Evolutionary conservation across 2,888 invertebrate genomes (phyloP), one percentile per base, ranked within the genome.

Genomic region (Nesidiocoris tenuis): DNA sequence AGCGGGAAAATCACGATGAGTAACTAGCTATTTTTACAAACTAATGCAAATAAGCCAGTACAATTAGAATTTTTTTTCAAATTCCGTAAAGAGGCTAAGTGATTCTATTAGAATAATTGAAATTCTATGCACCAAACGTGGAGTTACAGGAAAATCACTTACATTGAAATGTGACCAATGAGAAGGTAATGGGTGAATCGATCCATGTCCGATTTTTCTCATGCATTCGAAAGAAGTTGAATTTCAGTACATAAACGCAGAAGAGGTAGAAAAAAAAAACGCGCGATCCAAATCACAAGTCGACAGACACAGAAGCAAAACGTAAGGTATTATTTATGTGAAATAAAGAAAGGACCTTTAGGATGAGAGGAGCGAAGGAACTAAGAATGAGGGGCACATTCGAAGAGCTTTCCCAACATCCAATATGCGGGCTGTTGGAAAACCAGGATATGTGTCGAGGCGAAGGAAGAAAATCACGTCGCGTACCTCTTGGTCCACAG

Each of bases 401-500:
- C 12, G 39, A 39, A 61, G 63, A 61, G 72, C 61, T 61, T 61
- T 70, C 70, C 70, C 70, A 63, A 21, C 19, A 61, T 22, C 72
- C 72, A 21, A 19, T 5, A 59, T 21, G 63, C 39, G 63, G 72
- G 61, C 72, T 22, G 19, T 18, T 61, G 19, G 16, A 59, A 18
- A 59, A 39, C 39, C 3, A 70, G 18, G 63, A 72, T 61, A 72
- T 72, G 63, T 72, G 25, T 61, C n/a, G 25, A 18, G 61, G 19
- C 25, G 61, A 12, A 21, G 39, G 23, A 21, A 74, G 65, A 17
- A 24, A 87, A 89, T 93, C 92, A 94, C 90, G 95, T 95, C 81
- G 95, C 95, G 83, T 95, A 98, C 82, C 98, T 91, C 86, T 97
- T 97, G 84, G 98, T 98, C 98, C 98, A 98, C 83, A 96, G 91